Percentiles rank a stretch among this genome's conserved stretches.
phyloP scores from a whole-genome alignment of 2,797 vertebrate genomes.

The Dendrocincla fuliginosa region DNA sequence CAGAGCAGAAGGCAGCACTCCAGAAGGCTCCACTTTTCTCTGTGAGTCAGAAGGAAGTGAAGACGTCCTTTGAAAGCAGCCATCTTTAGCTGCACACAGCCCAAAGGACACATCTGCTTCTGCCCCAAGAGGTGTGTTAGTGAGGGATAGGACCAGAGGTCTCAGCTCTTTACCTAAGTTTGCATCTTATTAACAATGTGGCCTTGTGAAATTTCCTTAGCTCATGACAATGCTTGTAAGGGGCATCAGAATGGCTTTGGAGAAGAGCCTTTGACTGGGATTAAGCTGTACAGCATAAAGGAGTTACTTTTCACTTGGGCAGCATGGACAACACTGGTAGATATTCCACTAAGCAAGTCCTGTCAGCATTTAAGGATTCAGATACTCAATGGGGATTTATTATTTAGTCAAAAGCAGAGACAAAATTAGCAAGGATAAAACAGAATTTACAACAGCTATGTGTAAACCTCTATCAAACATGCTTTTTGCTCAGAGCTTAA shows the following conservation, averaged over 20 bases:
- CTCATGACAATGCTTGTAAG: neutral
- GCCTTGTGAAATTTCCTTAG: neutral
- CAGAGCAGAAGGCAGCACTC: neutral
- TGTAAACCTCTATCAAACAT: neutral
- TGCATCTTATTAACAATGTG: neutral
- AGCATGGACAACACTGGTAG: neutral
- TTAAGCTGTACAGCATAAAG: neutral
- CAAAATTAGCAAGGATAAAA: conserved; percentile 33
- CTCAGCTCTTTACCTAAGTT: neutral
- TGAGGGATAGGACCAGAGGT: neutral
- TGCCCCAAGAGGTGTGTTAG: neutral
- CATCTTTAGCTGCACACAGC: neutral
- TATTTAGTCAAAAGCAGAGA: neutral
- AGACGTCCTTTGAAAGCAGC: neutral
- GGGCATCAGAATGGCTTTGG: neutral
- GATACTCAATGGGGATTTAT: neutral
- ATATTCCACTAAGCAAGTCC: neutral
- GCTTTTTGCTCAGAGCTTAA: conserved; percentile 20
- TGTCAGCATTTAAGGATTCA: neutral
- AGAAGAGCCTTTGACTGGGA: neutral
- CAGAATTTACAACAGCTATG: conserved; percentile 14
- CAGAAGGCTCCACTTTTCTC: neutral
- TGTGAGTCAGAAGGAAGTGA: neutral
- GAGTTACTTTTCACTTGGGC: neutral
- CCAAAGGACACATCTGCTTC: neutral